Conservation (phyloP, 2,113 vertebrate genomes). For the Ammospiza nelsoni region DNA sequence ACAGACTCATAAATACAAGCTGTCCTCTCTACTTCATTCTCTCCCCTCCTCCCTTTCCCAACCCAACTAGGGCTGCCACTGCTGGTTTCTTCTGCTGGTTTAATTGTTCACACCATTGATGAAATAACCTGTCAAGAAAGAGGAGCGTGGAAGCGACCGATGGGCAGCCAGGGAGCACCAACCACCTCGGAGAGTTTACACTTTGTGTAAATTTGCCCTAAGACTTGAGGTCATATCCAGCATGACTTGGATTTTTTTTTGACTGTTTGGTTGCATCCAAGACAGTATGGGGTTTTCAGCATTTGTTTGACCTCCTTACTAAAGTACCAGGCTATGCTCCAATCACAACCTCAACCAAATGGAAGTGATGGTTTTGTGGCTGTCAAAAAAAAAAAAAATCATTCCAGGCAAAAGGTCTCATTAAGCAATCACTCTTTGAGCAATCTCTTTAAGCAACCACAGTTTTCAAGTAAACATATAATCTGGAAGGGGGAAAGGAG, state of each 20-base stretch:
- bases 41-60: not conserved
- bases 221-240: not conserved
- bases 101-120: not conserved
- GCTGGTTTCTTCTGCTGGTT: not conserved
- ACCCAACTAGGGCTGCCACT: not conserved
- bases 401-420: constrained; percentile 13
- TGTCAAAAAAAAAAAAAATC: constrained; percentile 4
- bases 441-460: not conserved
- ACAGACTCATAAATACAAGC: not conserved
- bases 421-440: constrained; percentile 9
- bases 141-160: rapidly evolving
- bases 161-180: not conserved
- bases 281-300: not conserved
- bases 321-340: not conserved
- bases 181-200: rapidly evolving
- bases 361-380: constrained; percentile 3
- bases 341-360: not conserved
- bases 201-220: not conserved
- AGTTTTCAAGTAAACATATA: not conserved
- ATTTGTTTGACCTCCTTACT: not conserved
- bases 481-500: not conserved
- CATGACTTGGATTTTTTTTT: not conserved
- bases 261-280: not conserved
- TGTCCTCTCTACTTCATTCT: not conserved
- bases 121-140: not conserved